Base-by-base conservation (phyloP, 2,888 invertebrate species). In the Dexiosoma caninum region DNA sequence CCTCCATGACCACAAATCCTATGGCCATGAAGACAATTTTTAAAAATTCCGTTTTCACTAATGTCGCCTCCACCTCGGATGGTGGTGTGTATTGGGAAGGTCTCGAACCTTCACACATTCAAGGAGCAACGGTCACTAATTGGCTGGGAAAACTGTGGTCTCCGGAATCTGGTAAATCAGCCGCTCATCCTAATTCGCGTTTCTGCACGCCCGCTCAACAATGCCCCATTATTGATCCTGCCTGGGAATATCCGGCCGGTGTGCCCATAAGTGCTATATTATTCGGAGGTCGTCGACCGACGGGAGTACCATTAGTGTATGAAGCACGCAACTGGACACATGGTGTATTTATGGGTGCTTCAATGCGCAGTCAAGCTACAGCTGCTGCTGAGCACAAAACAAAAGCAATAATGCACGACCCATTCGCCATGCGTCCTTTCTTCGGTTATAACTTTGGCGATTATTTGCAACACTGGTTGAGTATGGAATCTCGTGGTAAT, bases 21-120 rank as follows among this genome's bases (percentile, higher is more conserved):
- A 97, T 97, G 86, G 99, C 99, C 0, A 99, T 99, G 98, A 92
- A 94, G 76, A 97, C 98, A 0, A 93, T 98, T 66, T 95, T 96
- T 90, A 92, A 93, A 83, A 96, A 99, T 90, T 97, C 98, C 0
- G 92, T 99, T 21, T 99, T 99, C 91, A 99, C 99, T 0, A 99
- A 99, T 90, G 98, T 99, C 3, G 99, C 97, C 0, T 94, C 95
- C 84, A 98, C 98, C 0, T 94, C 94, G 66, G 98, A 99, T 85
- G 99, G 99, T 0, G 98, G 98, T 0, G 97, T 98, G 0, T 99
- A 94, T 92, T 99, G 99, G 99, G 99, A 99, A 90, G 99, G 99
- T 12, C 93, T 99, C 93, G 96, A 96, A 86, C 93, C 94, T n/a
- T 95, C 90, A 0, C 93, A 94, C 71, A 88, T 94, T 0, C 89